phyloP scores from a whole-genome alignment of 2,113 vertebrate genomes.

The Hydropotes inermis region DNA sequence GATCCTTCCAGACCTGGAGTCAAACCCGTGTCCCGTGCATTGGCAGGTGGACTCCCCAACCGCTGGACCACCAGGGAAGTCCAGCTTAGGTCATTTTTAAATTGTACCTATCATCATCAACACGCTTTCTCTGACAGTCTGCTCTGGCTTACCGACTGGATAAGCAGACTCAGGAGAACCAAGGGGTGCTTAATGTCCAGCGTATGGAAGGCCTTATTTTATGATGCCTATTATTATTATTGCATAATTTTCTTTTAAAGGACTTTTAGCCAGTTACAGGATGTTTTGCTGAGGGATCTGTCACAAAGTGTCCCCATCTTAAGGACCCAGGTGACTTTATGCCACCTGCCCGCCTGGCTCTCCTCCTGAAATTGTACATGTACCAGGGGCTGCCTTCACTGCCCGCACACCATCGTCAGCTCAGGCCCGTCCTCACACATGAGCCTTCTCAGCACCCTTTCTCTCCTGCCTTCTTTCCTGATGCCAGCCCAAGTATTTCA shows the following conservation, averaged over 20 bases:
- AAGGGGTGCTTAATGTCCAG: background rate
- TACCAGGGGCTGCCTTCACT: background rate
- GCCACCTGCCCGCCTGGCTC: background rate
- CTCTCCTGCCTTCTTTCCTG: background rate
- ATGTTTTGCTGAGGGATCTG: background rate
- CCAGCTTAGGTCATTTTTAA: background rate
- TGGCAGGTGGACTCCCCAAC: background rate
- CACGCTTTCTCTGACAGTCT: background rate
- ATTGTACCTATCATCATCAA: background rate
- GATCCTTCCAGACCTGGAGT: background rate
- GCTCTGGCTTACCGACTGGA: background rate
- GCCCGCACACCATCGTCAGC: background rate
- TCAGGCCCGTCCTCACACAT: background rate
- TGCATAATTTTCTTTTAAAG: background rate
- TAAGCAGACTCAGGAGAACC: background rate
- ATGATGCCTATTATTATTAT: background rate
- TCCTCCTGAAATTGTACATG: background rate
- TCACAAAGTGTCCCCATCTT: background rate
- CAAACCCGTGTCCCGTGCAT: background rate
- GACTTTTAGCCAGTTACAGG: background rate
- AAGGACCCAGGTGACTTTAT: background rate
- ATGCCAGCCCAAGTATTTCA: background rate
- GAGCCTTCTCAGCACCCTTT: background rate
- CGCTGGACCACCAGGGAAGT: background rate
- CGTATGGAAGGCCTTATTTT: background rate